Percentiles rank a stretch among this genome's conserved stretches.
phyloP scores from a whole-genome alignment of 2,888 invertebrate genomes.

The Troides oblongomaculatus region DNA sequence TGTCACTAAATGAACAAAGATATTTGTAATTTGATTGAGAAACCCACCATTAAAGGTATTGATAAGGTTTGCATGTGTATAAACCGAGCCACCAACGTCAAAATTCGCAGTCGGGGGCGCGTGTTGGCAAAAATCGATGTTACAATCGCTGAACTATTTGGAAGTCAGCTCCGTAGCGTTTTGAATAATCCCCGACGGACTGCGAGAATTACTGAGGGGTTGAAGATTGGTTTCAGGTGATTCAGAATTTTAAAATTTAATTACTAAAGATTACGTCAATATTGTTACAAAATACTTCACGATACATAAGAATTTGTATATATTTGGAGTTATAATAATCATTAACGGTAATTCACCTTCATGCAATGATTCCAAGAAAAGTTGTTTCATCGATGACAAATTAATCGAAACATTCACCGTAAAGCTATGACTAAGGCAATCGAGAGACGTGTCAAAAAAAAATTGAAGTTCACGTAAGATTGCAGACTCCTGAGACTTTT shows the following conservation, averaged over 20 bases:
- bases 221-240: slow-evolving; percentile 17
- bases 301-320: too few species aligned
- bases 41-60: neutral
- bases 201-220: slow-evolving; percentile 17
- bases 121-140: slow-evolving; percentile 33
- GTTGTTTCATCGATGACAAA: neutral
- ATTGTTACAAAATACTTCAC: too few species aligned
- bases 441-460: neutral
- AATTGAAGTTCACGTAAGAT: neutral
- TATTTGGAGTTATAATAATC: too few species aligned
- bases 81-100: slow-evolving; percentile 8
- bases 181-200: slow-evolving; percentile 27
- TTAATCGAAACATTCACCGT: neutral
- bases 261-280: too few species aligned
- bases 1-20: neutral
- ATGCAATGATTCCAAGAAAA: neutral
- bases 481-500: neutral
- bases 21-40: neutral
- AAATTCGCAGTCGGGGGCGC: slow-evolving; percentile 15
- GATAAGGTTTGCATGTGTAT: neutral
- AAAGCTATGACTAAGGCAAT: neutral
- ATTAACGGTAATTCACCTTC: too few species aligned
- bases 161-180: slow-evolving; percentile 23
- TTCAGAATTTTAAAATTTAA: slow-evolving; percentile 5
- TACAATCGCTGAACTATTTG: slow-evolving; percentile 33